A percentile compares a stretch with the other conserved stretches of the same genome.
phyloP scores from a whole-genome alignment of 2,888 invertebrate species.

The Imbricaverruca yamaguchii region DNA sequence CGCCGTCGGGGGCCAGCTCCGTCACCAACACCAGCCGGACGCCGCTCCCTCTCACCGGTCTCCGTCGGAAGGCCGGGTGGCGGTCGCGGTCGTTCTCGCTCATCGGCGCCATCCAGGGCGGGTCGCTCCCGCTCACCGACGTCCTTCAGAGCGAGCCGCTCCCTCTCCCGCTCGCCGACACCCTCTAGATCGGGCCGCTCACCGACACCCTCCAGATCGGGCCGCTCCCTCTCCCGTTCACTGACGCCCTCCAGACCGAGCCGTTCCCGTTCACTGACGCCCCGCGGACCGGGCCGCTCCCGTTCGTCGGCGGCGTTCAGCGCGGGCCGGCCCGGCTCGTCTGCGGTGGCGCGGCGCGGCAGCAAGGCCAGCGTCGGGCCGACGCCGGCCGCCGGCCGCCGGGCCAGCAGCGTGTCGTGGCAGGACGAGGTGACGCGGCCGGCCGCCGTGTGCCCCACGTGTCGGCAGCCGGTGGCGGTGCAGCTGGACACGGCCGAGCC shows the following conservation, averaged over 20 bases:
- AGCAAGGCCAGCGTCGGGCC: background rate
- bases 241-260: background rate
- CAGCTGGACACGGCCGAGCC: background rate
- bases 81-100: background rate
- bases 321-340: background rate
- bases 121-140: background rate
- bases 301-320: background rate
- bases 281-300: background rate
- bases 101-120: background rate
- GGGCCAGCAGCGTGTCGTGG: constrained; percentile 11
- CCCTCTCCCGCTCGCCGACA: background rate
- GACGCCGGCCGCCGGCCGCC: background rate
- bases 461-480: background rate
- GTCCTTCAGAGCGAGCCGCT: background rate
- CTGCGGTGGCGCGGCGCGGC: background rate
- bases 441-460: background rate
- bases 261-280: too few relatives aligned
- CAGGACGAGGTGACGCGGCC: constrained; percentile 13
- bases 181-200: background rate
- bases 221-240: background rate
- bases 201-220: too few relatives aligned
- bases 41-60: background rate
- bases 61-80: background rate
- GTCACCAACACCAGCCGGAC: too few relatives aligned
- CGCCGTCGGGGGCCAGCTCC: background rate